Conservation (phyloP, 2,888 invertebrate species). For the Cataglyphis altisquamis region DNA sequence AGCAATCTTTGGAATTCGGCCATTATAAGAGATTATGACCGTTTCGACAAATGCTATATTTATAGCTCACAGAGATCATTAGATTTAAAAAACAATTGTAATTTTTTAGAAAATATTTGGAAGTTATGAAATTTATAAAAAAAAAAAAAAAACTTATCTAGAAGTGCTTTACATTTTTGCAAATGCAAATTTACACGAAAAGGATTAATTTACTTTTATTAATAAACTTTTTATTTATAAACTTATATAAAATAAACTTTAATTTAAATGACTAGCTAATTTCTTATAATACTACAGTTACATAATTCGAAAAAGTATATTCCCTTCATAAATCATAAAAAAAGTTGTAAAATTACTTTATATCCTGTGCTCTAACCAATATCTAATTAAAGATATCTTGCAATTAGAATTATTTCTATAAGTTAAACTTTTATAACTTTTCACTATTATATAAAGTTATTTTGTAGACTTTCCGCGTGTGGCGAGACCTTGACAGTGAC, state of each 20-base stretch:
- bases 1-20: not conserved
- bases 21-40: not conserved
- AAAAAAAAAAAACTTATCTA: not conserved
- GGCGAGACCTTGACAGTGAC: slow-evolving; percentile 14
- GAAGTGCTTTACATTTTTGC: not conserved
- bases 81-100: not conserved
- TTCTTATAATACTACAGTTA: not conserved
- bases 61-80: not conserved
- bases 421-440: not conserved
- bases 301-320: not conserved
- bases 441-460: not conserved
- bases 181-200: not conserved
- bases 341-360: not conserved
- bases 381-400: not conserved
- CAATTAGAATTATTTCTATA: not conserved
- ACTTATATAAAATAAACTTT: too few relatives aligned
- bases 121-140: not conserved
- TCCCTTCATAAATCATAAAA: not conserved
- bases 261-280: not conserved
- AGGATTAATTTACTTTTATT: not conserved
- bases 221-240: too few relatives aligned
- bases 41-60: not conserved
- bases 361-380: not conserved
- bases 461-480: slow-evolving; percentile 7
- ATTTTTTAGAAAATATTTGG: not conserved